phyloP scores from a whole-genome alignment of 2,797 vertebrate species.

The Helostoma temminkii region DNA sequence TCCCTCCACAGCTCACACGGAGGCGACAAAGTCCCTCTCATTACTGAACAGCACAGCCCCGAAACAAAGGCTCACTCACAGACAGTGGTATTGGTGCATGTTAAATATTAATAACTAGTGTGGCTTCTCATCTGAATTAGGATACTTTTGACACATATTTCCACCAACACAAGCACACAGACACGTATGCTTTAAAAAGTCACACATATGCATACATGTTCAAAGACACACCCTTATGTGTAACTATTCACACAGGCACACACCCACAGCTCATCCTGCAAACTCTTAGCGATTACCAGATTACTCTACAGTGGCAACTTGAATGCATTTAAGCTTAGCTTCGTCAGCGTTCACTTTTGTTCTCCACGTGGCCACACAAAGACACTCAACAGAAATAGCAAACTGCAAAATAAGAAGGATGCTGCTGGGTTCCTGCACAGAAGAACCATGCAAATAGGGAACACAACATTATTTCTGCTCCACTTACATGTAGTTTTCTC shows the following conservation, averaged over 20 bases:
- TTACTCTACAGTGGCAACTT: constrained; percentile 62
- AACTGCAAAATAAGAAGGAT: constrained; percentile 47
- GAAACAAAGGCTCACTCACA: constrained; percentile 82
- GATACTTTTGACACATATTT: constrained; percentile 59
- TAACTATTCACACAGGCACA: constrained; percentile 25
- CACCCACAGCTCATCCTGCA: constrained; percentile 35
- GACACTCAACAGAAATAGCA: constrained; percentile 54
- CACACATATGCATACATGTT: constrained; percentile 30
- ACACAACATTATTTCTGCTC: constrained; percentile 66
- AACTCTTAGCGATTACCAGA: constrained; percentile 70
- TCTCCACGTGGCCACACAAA: too few species aligned
- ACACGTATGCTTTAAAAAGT: not conserved
- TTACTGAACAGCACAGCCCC: constrained; percentile 79
- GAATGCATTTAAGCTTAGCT: constrained; percentile 66
- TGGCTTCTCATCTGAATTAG: constrained; percentile 81
- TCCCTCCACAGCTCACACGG: constrained; percentile 80
- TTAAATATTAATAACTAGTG: constrained; percentile 81
- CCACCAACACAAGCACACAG: constrained; percentile 28
- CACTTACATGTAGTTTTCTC: constrained; percentile 63
- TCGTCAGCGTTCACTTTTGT: constrained; percentile 74
- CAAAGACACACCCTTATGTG: constrained; percentile 31
- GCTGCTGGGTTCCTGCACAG: constrained; percentile 36
- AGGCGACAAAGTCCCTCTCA: constrained; percentile 84
- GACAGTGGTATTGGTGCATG: constrained; percentile 69
- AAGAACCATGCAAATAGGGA: constrained; percentile 57